Percentiles rank a stretch among this genome's conserved stretches.
Evolutionary conservation across 2,888 invertebrate species (phyloP).

Genomic region (Tubulanus polymorphus): DNA sequence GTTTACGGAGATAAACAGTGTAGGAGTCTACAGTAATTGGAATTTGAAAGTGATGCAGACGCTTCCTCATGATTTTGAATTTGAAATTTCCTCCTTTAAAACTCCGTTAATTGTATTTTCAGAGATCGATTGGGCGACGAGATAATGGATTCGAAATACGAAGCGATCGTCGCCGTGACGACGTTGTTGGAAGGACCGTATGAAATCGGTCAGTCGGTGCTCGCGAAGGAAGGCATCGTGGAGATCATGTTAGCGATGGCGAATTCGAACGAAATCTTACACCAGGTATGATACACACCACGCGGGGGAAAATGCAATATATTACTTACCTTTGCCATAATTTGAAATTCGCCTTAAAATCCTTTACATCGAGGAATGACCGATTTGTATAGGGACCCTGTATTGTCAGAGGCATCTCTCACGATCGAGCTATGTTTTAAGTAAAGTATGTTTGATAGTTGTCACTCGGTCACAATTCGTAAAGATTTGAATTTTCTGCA

Average conservation of each 20-base stretch:
- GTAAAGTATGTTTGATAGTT: too few relatives aligned
- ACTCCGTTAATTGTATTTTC: constrained; percentile 15
- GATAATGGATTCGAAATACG: constrained; percentile 80
- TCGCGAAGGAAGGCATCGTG: constrained; percentile 68
- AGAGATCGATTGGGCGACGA: constrained; percentile 77
- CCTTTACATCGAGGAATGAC: too few relatives aligned
- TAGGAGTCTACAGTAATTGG: too few relatives aligned
- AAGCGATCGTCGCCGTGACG: constrained; percentile 83
- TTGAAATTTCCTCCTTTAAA: neutral
- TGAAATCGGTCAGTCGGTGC: constrained; percentile 77
- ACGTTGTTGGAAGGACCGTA: constrained; percentile 86
- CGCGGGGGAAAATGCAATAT: too few relatives aligned
- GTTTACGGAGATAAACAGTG: too few relatives aligned
- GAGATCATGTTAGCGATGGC: constrained; percentile 98
- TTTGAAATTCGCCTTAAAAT: too few relatives aligned
- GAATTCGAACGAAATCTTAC: constrained; percentile 80
- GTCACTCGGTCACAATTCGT: too few relatives aligned
- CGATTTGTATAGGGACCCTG: too few relatives aligned
- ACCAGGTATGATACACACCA: constrained; percentile 61
- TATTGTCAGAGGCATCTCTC: too few relatives aligned
- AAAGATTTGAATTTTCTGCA: too few relatives aligned
- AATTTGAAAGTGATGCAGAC: neutral
- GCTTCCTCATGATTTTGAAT: neutral
- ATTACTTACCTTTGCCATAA: too few relatives aligned
- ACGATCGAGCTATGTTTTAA: too few relatives aligned